Evolutionary conservation across 2,888 invertebrate genomes (phyloP).

Genomic region (Lochmaea capreae): DNA sequence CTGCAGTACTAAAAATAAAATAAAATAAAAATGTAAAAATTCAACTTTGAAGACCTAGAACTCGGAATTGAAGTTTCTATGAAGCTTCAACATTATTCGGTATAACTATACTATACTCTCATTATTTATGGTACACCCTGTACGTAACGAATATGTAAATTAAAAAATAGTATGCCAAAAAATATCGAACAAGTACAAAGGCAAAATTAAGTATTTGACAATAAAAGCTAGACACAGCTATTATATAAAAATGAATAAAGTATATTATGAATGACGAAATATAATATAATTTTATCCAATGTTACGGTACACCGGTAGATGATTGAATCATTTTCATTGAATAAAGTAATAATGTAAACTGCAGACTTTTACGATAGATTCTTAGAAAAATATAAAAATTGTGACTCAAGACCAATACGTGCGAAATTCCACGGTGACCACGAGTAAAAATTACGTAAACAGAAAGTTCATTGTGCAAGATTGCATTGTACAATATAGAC

Average conservation of each 20-base stretch:
- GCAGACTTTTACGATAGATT: background rate
- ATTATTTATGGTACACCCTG: too few relatives aligned
- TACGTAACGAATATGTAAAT: too few relatives aligned
- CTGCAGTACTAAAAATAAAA: too few relatives aligned
- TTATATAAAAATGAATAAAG: background rate
- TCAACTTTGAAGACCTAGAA: too few relatives aligned
- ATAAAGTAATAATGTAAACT: background rate
- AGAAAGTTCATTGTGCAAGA: background rate
- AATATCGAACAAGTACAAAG: too few relatives aligned
- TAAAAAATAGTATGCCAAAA: too few relatives aligned
- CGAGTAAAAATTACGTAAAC: background rate
- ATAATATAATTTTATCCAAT: background rate
- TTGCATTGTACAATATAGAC: too few relatives aligned
- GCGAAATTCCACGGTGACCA: background rate
- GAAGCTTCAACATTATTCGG: too few relatives aligned
- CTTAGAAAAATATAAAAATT: background rate
- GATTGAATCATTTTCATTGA: background rate
- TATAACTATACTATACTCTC: too few relatives aligned
- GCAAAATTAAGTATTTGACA: too few relatives aligned
- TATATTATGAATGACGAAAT: background rate
- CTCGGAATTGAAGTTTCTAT: too few relatives aligned
- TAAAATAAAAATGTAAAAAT: too few relatives aligned
- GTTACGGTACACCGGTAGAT: background rate
- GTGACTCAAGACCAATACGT: background rate
- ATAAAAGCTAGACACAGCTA: background rate